Percentiles rank a stretch among this genome's conserved stretches.
Evolutionary conservation across 2,888 invertebrate genomes (phyloP).

Genomic region (Latheticus oryzae): DNA sequence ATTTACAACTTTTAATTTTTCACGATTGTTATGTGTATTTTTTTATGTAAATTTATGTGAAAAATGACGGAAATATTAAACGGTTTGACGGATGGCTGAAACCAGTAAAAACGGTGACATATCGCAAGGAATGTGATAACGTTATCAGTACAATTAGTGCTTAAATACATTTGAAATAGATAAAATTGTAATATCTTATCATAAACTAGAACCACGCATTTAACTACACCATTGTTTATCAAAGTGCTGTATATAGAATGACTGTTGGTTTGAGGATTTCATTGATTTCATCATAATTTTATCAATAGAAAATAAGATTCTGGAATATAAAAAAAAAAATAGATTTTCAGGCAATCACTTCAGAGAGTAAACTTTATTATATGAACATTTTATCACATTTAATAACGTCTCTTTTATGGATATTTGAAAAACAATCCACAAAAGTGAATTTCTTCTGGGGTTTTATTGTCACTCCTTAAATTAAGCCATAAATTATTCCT

Average conservation of each 20-base stretch:
- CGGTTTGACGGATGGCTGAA: constrained; percentile 15
- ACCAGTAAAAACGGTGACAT: constrained; percentile 31
- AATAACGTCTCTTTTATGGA: too few species aligned
- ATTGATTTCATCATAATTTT: neutral
- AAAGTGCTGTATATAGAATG: constrained; percentile 4
- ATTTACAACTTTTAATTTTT: neutral
- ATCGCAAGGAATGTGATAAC: constrained; percentile 46
- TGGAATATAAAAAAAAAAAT: too few species aligned
- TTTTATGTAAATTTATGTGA: constrained; percentile 10
- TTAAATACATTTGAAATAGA: constrained; percentile 53
- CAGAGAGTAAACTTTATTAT: too few species aligned
- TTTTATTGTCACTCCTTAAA: too few species aligned
- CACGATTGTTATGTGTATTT: neutral
- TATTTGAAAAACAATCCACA: too few species aligned
- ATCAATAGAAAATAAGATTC: too few species aligned
- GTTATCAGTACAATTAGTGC: constrained; percentile 55
- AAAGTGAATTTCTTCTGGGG: too few species aligned
- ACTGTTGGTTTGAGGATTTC: constrained; percentile 7
- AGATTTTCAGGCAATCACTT: too few species aligned
- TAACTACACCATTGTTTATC: constrained; percentile 52
- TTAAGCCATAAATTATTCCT: too few species aligned
- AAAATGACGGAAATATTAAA: constrained; percentile 1
- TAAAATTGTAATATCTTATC: constrained; percentile 53
- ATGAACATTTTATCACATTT: too few species aligned
- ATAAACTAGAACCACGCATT: constrained; percentile 53